Conservation (phyloP, 2,113 vertebrate genomes). For the Isurus oxyrinchus region DNA sequence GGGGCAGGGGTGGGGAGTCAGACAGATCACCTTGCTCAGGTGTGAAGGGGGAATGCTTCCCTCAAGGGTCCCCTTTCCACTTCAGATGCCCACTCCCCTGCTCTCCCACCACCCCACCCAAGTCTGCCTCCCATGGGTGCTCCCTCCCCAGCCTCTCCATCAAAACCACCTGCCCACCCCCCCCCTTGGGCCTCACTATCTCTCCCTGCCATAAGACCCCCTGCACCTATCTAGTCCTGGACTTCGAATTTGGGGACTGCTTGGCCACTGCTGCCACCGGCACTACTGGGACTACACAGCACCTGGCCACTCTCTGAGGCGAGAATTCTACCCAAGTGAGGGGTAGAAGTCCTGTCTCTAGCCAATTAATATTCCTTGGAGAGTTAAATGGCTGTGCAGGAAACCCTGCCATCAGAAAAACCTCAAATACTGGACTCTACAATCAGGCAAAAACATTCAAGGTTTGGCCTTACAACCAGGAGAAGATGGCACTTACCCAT, state of each 20-base stretch:
- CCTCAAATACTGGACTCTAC: neutral
- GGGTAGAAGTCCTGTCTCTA: too few relatives aligned
- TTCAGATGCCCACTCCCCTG: too few relatives aligned
- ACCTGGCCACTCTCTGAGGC: too few relatives aligned
- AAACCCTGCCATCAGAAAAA: neutral
- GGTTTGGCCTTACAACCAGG: neutral
- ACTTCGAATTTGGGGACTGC: neutral
- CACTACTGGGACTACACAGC: neutral
- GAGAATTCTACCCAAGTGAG: too few relatives aligned
- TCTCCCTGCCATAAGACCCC: neutral
- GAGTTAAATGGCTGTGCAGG: neutral
- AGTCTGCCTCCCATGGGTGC: too few relatives aligned
- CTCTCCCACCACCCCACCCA: too few relatives aligned
- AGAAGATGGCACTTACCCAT: neutral
- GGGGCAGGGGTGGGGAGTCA: too few relatives aligned
- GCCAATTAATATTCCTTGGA: neutral
- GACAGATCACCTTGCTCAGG: too few relatives aligned
- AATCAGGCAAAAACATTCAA: neutral
- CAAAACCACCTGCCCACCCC: neutral
- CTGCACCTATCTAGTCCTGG: neutral
- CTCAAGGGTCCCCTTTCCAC: too few relatives aligned
- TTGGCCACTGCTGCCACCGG: neutral
- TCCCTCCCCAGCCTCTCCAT: too few relatives aligned
- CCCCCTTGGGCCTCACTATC: neutral
- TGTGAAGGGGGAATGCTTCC: too few relatives aligned